Evolutionary conservation across 2,797 vertebrate species (phyloP).

Genomic region (Falco biarmicus): DNA sequence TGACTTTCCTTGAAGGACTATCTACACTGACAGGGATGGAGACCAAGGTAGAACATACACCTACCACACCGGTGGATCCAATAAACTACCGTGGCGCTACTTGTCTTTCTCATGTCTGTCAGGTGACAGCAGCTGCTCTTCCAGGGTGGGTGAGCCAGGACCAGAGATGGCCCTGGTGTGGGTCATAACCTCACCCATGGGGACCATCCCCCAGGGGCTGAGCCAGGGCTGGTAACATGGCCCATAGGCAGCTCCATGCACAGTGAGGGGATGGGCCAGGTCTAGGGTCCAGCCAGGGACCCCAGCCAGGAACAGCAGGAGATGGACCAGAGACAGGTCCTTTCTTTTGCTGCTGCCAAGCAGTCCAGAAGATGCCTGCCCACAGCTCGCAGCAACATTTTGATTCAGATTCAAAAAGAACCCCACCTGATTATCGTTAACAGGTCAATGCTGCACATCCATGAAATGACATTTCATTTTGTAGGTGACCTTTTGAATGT

Average conservation of each 20-base stretch:
- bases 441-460: neutral
- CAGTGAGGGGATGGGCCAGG: accelerated
- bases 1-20: neutral
- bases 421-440: neutral
- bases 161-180: accelerated
- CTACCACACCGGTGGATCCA: accelerated
- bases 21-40: neutral
- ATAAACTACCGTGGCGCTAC: neutral
- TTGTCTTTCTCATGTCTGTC: neutral
- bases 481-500: neutral
- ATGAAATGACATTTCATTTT: neutral
- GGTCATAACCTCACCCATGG: neutral
- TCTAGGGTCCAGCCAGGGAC: neutral
- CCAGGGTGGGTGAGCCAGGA: accelerated
- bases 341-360: neutral
- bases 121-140: neutral
- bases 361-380: neutral
- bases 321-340: neutral
- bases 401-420: neutral
- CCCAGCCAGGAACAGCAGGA: neutral
- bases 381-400: neutral
- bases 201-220: accelerated
- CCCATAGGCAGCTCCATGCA: neutral
- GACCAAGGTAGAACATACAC: neutral
- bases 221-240: neutral